These are phyloP conservation scores for Sitophilus oryzae DNA, from an alignment of 1,140 invertebrate species.

Conservation along the genomic window DNA sequence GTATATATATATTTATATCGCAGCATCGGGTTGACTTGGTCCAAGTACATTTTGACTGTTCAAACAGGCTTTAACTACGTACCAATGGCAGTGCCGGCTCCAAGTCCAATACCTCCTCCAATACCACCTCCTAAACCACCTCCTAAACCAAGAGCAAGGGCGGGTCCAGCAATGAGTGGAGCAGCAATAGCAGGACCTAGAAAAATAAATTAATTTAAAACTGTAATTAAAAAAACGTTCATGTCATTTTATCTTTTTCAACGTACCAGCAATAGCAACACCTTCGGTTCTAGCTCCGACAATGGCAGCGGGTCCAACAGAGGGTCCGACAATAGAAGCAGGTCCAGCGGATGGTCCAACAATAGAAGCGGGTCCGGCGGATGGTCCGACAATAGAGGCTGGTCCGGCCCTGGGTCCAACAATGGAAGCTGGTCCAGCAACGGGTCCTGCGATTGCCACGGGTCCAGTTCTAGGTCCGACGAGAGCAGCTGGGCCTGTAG, in stretches of 20 bases:
- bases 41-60: too few relatives aligned
- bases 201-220: too few relatives aligned
- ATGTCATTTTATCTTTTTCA: too few relatives aligned
- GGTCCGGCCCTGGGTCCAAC: conserved; percentile 3
- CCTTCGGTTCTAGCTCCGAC: background rate
- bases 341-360: conserved; percentile 4
- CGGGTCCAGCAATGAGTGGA: conserved; percentile 13
- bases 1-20: too few relatives aligned
- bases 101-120: background rate
- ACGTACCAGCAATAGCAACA: conserved; percentile 3
- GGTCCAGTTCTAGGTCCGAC: background rate
- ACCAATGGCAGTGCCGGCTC: background rate
- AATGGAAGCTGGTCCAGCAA: conserved; percentile 6
- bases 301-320: conserved; percentile 6
- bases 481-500: background rate
- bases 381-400: background rate
- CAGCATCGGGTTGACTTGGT: too few relatives aligned
- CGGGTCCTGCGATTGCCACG: background rate
- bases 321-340: conserved; percentile 7
- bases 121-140: conserved; percentile 7
- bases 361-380: conserved; percentile 4
- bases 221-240: too few relatives aligned
- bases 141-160: conserved; percentile 5
- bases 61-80: too few relatives aligned
- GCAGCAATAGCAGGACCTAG: background rate